Evolutionary conservation across 2,113 vertebrate genomes (phyloP), one percentile per base, ranked within the genome.

Genomic region (Callaeas wilsoni): DNA sequence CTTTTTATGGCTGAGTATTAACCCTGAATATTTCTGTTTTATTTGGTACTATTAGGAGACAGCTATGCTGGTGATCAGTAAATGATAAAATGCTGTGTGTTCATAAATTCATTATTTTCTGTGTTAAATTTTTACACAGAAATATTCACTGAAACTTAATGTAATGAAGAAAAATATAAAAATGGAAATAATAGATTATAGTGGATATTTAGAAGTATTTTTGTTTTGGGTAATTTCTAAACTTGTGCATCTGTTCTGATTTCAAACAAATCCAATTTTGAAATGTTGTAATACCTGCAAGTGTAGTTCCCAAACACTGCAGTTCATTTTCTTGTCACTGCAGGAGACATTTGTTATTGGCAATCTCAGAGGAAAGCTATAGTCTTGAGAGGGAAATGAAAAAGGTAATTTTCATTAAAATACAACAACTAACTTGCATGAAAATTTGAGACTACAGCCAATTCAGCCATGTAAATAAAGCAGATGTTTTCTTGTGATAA

Each of bases 341-440:
- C 95, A 95, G 96, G 96, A 95, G 94, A 96, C 90, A 83, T 97
- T 95, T 95, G 68, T 93, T 97, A 96, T 92, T 93, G 93, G 84
- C 87, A 96, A 80, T 97, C 90, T 96, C 87, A 68, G 59, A 90
- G 73, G 78, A 94, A 95, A 93, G 75, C 90, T 83, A 41, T 79
- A 95, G 90, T 88, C 53, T 94, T 90, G 75, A 93, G 83, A 88
- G 60, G 60, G 79, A 94, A 93, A 96, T 94, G 87, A 74, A 93
- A 97, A 96, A 94, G 74, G 81, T 96, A 95, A 95, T 96, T 94
- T 93, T 96, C 94, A 96, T 96, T 88, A 93, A 95, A 95, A 95
- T 95, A 93, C 59, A 90, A 39, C 64, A 77, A 56, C 74, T 80
- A 91, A 77, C 92, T 94, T 83, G 46, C 87, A 82, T 89, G 33